These are phyloP conservation scores for Autographa gamma DNA, from an alignment of 2,888 invertebrate genomes.

Conservation along the genomic window DNA sequence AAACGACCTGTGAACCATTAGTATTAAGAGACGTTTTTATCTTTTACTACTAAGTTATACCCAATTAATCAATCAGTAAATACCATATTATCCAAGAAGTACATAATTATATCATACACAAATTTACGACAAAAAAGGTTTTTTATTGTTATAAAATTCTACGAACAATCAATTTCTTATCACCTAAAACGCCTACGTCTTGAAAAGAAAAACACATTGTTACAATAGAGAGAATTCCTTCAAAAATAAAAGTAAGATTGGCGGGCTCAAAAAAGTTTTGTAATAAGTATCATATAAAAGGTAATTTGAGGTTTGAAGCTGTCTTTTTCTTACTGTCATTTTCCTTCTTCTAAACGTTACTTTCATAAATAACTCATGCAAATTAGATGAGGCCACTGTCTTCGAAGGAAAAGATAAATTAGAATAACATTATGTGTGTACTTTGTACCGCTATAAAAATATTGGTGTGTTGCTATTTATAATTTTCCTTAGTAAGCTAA, in stretches of 20 bases:
- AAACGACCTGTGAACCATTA: background rate
- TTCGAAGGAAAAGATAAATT: conserved; percentile 3
- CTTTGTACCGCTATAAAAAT: background rate
- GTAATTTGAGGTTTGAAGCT: conserved; percentile 14
- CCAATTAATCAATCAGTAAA: too few relatives aligned
- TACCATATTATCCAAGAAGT: background rate
- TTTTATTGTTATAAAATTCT: too few relatives aligned
- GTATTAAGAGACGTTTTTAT: too few relatives aligned
- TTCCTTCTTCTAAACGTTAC: background rate
- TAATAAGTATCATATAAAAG: conserved; percentile 26
- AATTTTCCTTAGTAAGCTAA: too few relatives aligned
- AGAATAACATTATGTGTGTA: background rate
- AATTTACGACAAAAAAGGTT: too few relatives aligned
- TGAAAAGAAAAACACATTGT: conserved; percentile 2
- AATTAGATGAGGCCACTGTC: conserved; percentile 5
- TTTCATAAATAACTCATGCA: conserved; percentile 7
- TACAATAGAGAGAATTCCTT: conserved; percentile 9
- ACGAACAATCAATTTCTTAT: background rate
- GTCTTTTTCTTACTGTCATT: conserved; percentile 12
- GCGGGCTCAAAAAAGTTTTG: conserved; percentile 10
- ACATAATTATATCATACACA: too few relatives aligned
- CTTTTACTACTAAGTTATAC: too few relatives aligned
- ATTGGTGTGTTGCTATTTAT: background rate
- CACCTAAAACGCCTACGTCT: background rate
- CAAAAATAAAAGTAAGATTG: conserved; percentile 17